Evolutionary conservation across 2,113 vertebrate species (phyloP), one percentile per base, ranked within the genome.

Genomic region (Tyto alba): DNA sequence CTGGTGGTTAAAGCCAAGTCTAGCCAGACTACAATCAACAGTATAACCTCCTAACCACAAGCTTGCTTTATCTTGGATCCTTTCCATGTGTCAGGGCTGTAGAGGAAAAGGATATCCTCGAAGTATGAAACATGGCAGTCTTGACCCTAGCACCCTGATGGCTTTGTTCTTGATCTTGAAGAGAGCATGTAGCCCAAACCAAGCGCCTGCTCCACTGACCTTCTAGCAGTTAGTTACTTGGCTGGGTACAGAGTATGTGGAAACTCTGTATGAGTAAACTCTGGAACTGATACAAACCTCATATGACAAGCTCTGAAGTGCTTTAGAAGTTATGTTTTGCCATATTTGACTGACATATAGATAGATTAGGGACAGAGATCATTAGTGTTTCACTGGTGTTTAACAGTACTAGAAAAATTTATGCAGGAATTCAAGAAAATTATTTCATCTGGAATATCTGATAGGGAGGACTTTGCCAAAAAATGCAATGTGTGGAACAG

Each of bases 351-450:
- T 89, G 90, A 38, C 22, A 18, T 22, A 3, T 1, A 52, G 68
- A 38, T 83, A 78, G 27, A 16, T 92, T 60, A 84, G 69, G 60
- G 60, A 45, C 47, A 84, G 64, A 8, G 47, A 93, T 69, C 62
- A 48, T 34, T 59, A 45, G 59, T 90, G n/a, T 55, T 89, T 94
- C 73, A 76, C 52, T 41, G 14, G 56, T 36, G 40, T 47, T 80
- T 60, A 68, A 60, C 55, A 75, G 47, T 27, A 26, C 13, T 78
- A 48, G 60, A 73, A 88, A 90, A 63, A 92, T 50, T 77, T 83
- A 67, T 80, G 64, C 85, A 86, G 67, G 64, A 95, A 88, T 91
- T 95, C 40, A 94, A 76, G 75, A 87, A 85, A 89, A 56, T 66
- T 29, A 40, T 30, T 84, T 92, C 36, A 64, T 67, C 64, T 74